Conservation (phyloP, 2,113 vertebrate genomes). For the Vireo altiloquus region DNA sequence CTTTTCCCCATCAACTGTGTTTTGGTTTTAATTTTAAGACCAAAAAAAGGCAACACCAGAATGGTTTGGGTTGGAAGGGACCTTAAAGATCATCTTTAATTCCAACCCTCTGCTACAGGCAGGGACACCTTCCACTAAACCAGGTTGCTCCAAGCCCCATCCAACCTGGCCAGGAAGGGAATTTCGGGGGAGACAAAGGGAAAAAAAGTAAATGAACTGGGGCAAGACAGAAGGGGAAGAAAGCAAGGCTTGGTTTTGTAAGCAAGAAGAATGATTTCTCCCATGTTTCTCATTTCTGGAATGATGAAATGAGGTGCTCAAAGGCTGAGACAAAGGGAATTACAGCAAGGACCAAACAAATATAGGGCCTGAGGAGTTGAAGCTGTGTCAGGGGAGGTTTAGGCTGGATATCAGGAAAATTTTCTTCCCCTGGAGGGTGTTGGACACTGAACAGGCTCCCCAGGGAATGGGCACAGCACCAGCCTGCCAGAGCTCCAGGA, state of each 20-base stretch:
- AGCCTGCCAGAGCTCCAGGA: background rate
- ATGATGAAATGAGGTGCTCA: background rate
- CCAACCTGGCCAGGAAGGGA: background rate
- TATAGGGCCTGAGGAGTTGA: fast-evolving
- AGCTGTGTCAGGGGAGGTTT: background rate
- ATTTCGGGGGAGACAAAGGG: background rate
- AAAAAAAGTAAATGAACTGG: background rate
- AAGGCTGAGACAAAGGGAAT: background rate
- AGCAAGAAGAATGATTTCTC: background rate
- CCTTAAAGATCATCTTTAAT: background rate
- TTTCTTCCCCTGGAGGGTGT: background rate
- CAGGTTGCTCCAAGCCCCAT: background rate
- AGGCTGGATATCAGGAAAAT: fast-evolving
- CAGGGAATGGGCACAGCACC: background rate
- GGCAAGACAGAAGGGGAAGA: background rate
- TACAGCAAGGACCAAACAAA: fast-evolving
- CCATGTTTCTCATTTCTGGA: background rate
- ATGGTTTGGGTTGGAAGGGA: background rate
- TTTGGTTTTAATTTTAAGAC: no score
- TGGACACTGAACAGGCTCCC: background rate
- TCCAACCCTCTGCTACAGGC: background rate
- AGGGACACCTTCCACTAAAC: background rate
- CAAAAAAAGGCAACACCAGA: no score
- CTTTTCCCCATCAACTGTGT: no score
- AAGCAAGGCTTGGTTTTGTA: background rate